A percentile compares a stretch with the other conserved stretches of the same genome.
Evolutionary conservation across 1,140 invertebrate genomes (phyloP).

Genomic region (Marisa cornuarietis): DNA sequence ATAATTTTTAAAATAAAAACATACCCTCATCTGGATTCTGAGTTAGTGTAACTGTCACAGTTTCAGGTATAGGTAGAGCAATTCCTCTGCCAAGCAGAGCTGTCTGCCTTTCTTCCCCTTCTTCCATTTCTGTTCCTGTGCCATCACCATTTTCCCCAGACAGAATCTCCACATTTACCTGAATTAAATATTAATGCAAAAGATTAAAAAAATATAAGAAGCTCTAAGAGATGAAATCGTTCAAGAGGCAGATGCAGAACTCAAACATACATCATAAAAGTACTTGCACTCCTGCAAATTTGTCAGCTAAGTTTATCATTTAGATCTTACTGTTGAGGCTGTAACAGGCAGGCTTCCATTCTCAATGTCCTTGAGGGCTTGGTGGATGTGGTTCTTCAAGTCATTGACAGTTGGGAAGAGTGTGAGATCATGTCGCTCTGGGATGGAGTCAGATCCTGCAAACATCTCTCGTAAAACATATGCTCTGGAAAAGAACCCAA

Average conservation of each 20-base stretch:
- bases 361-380: conserved; percentile 64
- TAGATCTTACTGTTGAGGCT: conserved; percentile 44
- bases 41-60: conserved; percentile 64
- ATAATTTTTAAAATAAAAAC: not conserved
- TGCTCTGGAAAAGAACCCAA: conserved; percentile 45
- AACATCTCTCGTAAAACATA: conserved; percentile 64
- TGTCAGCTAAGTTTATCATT: not conserved
- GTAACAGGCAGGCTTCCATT: conserved; percentile 55
- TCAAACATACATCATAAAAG: not conserved
- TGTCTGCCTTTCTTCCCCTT: conserved; percentile 15
- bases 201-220: not conserved
- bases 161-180: conserved; percentile 59
- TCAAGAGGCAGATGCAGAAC: conserved; percentile 1
- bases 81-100: conserved; percentile 35
- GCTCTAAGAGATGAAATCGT: not conserved
- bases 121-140: conserved; percentile 1
- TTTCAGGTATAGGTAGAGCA: conserved; percentile 50
- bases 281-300: not conserved
- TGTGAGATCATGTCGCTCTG: conserved; percentile 62
- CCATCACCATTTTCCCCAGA: conserved; percentile 15
- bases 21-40: conserved; percentile 61
- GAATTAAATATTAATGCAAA: conserved; percentile 3
- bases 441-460: conserved; percentile 40
- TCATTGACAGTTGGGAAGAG: conserved; percentile 66
- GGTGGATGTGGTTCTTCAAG: conserved; percentile 66